Percentiles rank a stretch among this genome's conserved stretches.
Conservation (phyloP, 2,888 invertebrate species). For the Platycheirus albimanus region DNA sequence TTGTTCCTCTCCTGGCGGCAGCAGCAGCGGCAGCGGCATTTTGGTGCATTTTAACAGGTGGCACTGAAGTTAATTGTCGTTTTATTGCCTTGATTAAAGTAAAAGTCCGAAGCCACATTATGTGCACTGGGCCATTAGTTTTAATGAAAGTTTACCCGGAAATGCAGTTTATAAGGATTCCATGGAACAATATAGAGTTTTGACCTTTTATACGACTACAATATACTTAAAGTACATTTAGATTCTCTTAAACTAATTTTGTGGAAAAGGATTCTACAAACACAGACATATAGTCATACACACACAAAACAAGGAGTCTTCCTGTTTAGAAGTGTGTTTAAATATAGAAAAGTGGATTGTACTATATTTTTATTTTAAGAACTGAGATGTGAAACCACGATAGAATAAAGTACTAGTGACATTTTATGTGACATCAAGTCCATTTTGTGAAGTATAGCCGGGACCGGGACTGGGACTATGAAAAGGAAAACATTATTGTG, state of each 20-base stretch:
- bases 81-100: constrained; percentile 72
- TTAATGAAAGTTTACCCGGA: constrained; percentile 66
- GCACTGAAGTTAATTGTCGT: constrained; percentile 71
- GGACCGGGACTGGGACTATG: too few species aligned
- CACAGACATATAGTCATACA: background rate
- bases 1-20: constrained; percentile 3
- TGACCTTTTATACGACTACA: too few species aligned
- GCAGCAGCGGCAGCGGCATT: too few species aligned
- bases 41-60: constrained; percentile 64
- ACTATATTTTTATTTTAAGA: too few species aligned
- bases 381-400: too few species aligned
- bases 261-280: constrained; percentile 12
- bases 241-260: constrained; percentile 49
- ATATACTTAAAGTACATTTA: constrained; percentile 34
- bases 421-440: too few species aligned
- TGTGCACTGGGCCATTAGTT: constrained; percentile 69
- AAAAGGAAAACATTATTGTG: too few species aligned
- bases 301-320: too few species aligned
- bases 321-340: too few species aligned
- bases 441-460: too few species aligned
- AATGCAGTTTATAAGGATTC: constrained; percentile 55
- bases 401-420: too few species aligned
- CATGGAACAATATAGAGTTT: constrained; percentile 24
- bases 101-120: constrained; percentile 69
- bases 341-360: too few species aligned